Base-by-base conservation (phyloP, 2,113 vertebrate species). In the Manacus vitellinus region DNA sequence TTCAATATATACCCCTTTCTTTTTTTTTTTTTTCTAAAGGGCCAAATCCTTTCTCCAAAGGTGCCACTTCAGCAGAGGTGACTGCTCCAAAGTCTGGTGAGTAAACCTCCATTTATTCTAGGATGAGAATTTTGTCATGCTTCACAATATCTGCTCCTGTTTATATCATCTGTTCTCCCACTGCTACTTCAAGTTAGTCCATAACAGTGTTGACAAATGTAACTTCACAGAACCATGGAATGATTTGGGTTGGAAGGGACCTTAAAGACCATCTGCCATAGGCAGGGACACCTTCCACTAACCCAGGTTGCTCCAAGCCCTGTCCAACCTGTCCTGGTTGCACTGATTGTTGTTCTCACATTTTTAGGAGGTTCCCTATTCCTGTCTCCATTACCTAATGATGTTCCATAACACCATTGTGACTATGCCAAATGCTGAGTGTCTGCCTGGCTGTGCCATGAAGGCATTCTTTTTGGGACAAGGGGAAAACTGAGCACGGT, bases 1-100 rank as follows among this genome's bases (percentile, higher is more conserved):
- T 49, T 67, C 41, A 43, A 51, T 39, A 33, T 3, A 1, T 46
- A 20, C 33, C 22, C 1, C 85, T 75, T 88, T 47, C 28, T 59
- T 96, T 87, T 28, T 41, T 41, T 39, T 41, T 41, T 51, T 27
- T 33, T 39, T 71, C 51, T 86, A 30, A 92, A 99, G 99, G 97
- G 77, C 49, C 97, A 39, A 98, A 98, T 95, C 96, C 96, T 3
- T 98, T 98, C 81, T 97, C 96, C 80, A 99, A 97, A 98, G 97
- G 55, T 80, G 44, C 72, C 17, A 19, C 39, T 68, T 98, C 98
- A 33, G 95, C 97, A 52, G 98, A 98, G 67, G 95, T 56, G 37
- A 88, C 93, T 23, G 62, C 97, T 74, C 43, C 96, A 0, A 99
- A 98, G 66, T 95, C 98, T 87, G 89, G 99, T 99, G 93, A 98